phyloP scores from a whole-genome alignment of 2,113 vertebrate species.

The Pelodiscus sinensis region DNA sequence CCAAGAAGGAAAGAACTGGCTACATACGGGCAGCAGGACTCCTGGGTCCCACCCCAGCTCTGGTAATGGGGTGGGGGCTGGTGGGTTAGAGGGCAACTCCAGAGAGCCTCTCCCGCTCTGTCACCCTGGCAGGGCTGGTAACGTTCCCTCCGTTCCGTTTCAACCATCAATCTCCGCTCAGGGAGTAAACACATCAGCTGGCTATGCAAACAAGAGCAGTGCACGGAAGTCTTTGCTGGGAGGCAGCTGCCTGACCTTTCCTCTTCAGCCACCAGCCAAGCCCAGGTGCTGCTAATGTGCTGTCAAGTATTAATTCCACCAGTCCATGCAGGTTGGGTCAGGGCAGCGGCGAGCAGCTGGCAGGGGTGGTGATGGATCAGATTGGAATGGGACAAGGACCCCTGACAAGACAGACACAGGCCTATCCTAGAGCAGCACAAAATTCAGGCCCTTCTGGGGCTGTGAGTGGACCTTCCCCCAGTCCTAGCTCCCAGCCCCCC shows the following conservation, averaged over 20 bases:
- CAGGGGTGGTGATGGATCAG: background rate
- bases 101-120: background rate
- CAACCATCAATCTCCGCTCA: background rate
- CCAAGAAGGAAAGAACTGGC: background rate
- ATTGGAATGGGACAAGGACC: background rate
- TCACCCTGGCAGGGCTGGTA: background rate
- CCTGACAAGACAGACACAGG: background rate
- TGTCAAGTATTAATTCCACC: constrained; percentile 48
- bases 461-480: background rate
- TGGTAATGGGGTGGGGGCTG: too few relatives aligned
- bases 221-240: constrained; percentile 3
- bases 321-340: background rate
- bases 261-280: background rate
- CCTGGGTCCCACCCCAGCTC: background rate
- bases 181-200: background rate
- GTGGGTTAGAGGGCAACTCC: background rate
- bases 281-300: constrained; percentile 21
- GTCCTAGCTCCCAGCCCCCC: background rate
- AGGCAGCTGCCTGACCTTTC: background rate
- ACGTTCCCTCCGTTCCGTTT: background rate
- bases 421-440: background rate
- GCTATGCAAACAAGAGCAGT: background rate
- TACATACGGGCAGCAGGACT: background rate
- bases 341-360: background rate
- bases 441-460: background rate